Evolutionary conservation across 2,113 vertebrate genomes (phyloP).

Genomic region (Pelecanus crispus): DNA sequence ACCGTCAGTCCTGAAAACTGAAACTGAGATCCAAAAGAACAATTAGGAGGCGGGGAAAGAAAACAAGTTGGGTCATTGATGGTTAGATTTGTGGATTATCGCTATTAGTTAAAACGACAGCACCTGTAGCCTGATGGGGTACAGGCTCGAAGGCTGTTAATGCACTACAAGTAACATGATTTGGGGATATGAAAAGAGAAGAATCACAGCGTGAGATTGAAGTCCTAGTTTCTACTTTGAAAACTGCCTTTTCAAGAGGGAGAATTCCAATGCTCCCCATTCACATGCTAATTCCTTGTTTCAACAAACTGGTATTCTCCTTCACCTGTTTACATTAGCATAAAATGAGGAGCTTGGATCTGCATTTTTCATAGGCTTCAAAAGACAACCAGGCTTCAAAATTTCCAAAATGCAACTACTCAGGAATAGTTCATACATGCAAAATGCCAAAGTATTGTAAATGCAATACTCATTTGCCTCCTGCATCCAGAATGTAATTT

Average conservation of each 20-base stretch:
- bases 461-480: slow-evolving; percentile 35
- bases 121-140: background rate
- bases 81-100: background rate
- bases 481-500: slow-evolving; percentile 45
- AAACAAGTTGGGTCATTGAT: background rate
- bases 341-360: slow-evolving; percentile 27
- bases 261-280: slow-evolving; percentile 8
- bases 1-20: background rate
- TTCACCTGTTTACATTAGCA: slow-evolving; percentile 32
- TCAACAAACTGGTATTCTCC: slow-evolving; percentile 33
- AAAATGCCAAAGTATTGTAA: background rate
- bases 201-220: slow-evolving; percentile 1
- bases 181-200: background rate
- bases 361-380: slow-evolving; percentile 20
- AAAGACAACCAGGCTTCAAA: slow-evolving; percentile 1
- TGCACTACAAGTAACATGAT: background rate
- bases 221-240: slow-evolving; percentile 7
- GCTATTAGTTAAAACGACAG: background rate
- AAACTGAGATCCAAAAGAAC: background rate
- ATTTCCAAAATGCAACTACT: slow-evolving; percentile 3
- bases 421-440: background rate
- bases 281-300: slow-evolving; percentile 52
- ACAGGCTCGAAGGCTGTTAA: background rate
- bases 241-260: background rate
- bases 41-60: background rate